Base-by-base conservation (phyloP, 2,797 vertebrate species). In the Syngnathus rostellatus region DNA sequence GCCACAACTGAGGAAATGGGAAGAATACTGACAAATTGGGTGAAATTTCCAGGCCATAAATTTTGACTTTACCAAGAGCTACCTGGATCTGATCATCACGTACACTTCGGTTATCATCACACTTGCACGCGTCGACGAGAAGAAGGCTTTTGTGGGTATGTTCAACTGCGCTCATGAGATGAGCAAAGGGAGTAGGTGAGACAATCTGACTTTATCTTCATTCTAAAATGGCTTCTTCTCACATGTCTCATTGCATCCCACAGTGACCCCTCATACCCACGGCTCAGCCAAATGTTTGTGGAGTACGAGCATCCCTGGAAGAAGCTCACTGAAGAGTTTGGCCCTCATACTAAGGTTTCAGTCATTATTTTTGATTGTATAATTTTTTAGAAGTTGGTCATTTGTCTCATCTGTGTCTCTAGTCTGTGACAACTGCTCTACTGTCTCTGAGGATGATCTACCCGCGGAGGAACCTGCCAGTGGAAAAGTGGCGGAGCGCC, bases 151-250 rank as follows among this genome's bases (percentile, higher is more conserved):
- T 70, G 89, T 95, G n/a, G 94, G 94, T 11, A 84, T 93, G 83
- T 96, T 91, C 86, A 96, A 96, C 85, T 94, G 94, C 6, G 93
- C 95, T 39, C 92, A 93, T 6, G 94, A 98, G 86, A 94, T 97
- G 93, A 86, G 87, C 25, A 95, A 94, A 0, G 96, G 96, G 2
- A 85, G 81, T 66, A 87, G 93, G 96, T 97, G 65, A 78, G 74
- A 14, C n/a, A 14, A 40, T 31, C 1, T 25, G 19, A 23, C 31
- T 31, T 31, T 53, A 23, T 16, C 7, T 16, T 23, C 41, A 45
- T 31, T 62, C 23, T 31, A 7, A 11, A 5, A 53, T 11, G 58
- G 9, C 16, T 64, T 64, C 19, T 40, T 39, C 19, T 61, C 12
- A 21, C 51, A 8, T 23, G 12, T 10, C 40, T 31, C 16, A 50